phyloP scores from a whole-genome alignment of 1,140 invertebrate species.

The Portunus trituberculatus region DNA sequence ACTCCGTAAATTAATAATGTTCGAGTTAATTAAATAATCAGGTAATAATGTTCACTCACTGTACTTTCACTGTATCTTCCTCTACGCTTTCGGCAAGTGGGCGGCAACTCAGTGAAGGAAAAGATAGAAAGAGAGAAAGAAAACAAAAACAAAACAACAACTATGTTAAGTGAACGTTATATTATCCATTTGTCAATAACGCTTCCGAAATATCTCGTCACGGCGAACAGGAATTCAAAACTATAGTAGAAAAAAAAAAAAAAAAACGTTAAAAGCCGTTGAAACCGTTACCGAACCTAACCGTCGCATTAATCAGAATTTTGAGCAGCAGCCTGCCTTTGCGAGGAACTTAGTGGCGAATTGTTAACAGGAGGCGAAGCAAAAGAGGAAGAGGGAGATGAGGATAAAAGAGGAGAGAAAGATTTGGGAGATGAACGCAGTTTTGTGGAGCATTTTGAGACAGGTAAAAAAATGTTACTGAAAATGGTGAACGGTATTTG shows the following conservation, averaged over 20 bases:
- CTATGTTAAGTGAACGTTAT: neutral
- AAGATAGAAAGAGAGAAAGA: conserved; percentile 24
- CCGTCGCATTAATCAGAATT: conserved; percentile 44
- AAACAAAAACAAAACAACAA: neutral
- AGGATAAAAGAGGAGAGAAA: neutral
- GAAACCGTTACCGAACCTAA: conserved; percentile 2
- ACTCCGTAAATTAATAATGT: neutral
- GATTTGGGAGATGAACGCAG: neutral
- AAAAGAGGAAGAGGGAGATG: neutral
- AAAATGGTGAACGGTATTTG: no score
- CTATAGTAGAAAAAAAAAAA: neutral
- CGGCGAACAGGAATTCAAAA: neutral
- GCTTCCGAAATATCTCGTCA: neutral
- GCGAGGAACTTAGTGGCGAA: neutral
- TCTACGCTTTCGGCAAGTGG: neutral
- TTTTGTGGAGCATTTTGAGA: no score
- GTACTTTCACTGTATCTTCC: no score
- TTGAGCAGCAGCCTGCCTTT: conserved; percentile 5
- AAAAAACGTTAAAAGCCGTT: conserved; percentile 39
- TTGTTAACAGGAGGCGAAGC: neutral
- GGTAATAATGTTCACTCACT: no score
- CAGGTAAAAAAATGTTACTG: no score
- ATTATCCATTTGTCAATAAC: neutral
- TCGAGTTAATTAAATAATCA: no score
- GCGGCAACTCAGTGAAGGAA: neutral